Evolutionary conservation across 2,888 invertebrate genomes (phyloP).

Genomic region (Ophion costatus): DNA sequence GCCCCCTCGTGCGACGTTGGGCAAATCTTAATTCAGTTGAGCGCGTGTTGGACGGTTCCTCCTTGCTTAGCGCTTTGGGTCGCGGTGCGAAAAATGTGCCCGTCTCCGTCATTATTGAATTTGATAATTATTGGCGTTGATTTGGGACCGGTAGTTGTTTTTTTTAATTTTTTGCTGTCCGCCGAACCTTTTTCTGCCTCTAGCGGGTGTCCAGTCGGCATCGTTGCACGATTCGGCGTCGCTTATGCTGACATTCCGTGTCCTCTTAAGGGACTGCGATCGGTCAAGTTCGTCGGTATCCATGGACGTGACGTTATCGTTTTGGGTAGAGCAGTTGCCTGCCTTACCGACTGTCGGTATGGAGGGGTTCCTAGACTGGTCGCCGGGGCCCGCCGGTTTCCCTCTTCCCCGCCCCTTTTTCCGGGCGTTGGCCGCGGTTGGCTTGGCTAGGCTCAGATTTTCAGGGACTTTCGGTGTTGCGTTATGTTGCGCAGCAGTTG

Average conservation of each 20-base stretch:
- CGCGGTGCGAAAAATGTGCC: too few species aligned
- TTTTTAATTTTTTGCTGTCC: too few species aligned
- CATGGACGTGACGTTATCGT: not conserved
- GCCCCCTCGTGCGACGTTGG: too few species aligned
- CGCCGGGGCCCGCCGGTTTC: not conserved
- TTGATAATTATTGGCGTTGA: too few species aligned
- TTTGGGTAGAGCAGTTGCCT: not conserved
- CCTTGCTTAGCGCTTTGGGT: too few species aligned
- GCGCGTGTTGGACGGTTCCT: too few species aligned
- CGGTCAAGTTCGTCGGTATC: not conserved
- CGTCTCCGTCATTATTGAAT: too few species aligned
- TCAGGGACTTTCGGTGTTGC: constrained; percentile 3
- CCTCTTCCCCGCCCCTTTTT: not conserved
- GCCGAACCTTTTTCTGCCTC: too few species aligned
- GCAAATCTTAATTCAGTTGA: too few species aligned
- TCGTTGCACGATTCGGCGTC: too few species aligned
- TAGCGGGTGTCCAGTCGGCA: too few species aligned
- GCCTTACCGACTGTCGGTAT: not conserved
- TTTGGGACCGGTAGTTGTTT: too few species aligned
- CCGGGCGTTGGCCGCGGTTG: not conserved
- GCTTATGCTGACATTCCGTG: not conserved
- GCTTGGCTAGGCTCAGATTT: not conserved
- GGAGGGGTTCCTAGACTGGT: not conserved
- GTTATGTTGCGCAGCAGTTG: not conserved
- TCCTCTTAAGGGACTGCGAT: not conserved